Percentiles rank a stretch among this genome's conserved stretches.
Conservation (phyloP, 1,140 invertebrate species). For the Nebria ingens region DNA sequence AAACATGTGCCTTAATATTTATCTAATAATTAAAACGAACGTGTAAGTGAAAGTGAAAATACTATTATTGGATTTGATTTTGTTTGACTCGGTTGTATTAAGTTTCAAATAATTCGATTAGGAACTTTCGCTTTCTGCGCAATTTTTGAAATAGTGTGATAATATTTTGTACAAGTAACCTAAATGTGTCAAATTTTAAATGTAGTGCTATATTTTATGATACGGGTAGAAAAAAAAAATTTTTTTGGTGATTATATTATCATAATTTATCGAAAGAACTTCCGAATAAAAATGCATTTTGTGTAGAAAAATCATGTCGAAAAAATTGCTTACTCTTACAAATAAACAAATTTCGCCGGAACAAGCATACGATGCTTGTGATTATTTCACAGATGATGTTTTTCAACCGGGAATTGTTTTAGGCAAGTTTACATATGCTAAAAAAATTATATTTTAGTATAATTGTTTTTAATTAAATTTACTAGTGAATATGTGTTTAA, state of each 20-base stretch:
- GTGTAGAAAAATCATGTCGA: constrained; percentile 17
- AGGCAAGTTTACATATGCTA: constrained; percentile 12
- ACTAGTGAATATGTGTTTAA: neutral
- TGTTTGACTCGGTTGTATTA: neutral
- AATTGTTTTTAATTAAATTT: neutral
- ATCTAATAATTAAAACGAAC: too few relatives aligned
- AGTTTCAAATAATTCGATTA: neutral
- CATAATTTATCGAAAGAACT: too few relatives aligned
- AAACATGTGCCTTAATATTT: neutral
- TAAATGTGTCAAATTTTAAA: too few relatives aligned
- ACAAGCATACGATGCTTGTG: constrained; percentile 50
- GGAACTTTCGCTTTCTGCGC: neutral
- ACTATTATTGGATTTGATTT: too few relatives aligned
- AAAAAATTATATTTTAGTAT: neutral
- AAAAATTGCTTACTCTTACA: constrained; percentile 14
- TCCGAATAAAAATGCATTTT: too few relatives aligned
- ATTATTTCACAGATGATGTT: constrained; percentile 56
- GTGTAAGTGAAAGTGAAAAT: too few relatives aligned
- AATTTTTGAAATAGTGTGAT: neutral
- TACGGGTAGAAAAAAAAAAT: too few relatives aligned
- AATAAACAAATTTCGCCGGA: constrained; percentile 34
- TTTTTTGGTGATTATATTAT: too few relatives aligned
- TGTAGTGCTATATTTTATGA: too few relatives aligned
- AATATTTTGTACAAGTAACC: neutral
- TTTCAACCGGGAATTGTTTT: constrained; percentile 10